Conservation (phyloP, 2,888 invertebrate genomes). For the Phyto melanocephala region DNA sequence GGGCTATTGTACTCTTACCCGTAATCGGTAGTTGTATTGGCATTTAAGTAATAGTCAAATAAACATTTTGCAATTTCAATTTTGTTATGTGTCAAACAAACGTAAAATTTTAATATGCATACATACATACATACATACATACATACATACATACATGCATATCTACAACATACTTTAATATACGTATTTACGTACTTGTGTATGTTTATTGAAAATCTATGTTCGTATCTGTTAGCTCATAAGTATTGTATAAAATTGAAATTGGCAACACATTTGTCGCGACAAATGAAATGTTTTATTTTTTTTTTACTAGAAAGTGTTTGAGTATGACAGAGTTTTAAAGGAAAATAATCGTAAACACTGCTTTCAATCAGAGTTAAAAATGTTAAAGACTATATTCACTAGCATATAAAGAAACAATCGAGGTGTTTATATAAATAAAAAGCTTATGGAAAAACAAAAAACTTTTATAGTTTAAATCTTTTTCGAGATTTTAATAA, state of each 20-base stretch:
- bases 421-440: too few species aligned
- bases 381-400: too few species aligned
- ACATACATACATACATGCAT: not conserved
- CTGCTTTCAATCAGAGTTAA: too few species aligned
- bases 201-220: conserved; percentile 26
- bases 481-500: too few species aligned
- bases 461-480: too few species aligned
- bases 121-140: conserved; percentile 10
- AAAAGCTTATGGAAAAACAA: too few species aligned
- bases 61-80: conserved; percentile 58
- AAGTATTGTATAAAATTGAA: conserved; percentile 67
- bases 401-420: too few species aligned
- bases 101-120: conserved; percentile 66
- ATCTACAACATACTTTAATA: too few species aligned
- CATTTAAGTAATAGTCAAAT: not conserved
- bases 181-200: too few species aligned
- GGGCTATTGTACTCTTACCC: conserved; percentile 5
- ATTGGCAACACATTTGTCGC: conserved; percentile 71
- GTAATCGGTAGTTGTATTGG: not conserved
- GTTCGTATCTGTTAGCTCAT: not conserved
- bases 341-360: not conserved
- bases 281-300: conserved; percentile 70
- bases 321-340: not conserved
- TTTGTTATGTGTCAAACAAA: conserved; percentile 69
- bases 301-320: not conserved